A percentile compares a stretch with the other conserved stretches of the same genome.
Conservation (phyloP, 2,113 vertebrate genomes). For the Heterotilapia buettikoferi region DNA sequence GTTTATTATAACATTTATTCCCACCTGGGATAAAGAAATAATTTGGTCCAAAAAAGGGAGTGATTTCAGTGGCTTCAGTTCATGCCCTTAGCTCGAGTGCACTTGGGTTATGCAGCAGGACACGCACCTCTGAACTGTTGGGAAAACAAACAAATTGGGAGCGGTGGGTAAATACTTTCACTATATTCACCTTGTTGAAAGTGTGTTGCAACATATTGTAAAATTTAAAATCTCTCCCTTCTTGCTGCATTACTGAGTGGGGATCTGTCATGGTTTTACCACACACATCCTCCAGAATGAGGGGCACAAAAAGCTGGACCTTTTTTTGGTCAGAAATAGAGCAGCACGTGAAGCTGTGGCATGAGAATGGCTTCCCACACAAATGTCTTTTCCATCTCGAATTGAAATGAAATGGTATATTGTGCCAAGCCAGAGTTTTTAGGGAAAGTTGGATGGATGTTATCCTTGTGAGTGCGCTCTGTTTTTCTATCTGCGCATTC, state of each 20-base stretch:
- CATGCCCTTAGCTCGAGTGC: neutral
- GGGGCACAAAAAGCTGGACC: neutral
- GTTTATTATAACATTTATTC: neutral
- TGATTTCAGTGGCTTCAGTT: neutral
- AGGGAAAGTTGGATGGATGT: conserved; percentile 14
- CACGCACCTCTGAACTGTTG: neutral
- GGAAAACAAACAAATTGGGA: neutral
- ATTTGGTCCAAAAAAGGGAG: neutral
- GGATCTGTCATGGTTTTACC: neutral
- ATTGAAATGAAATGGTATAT: conserved; percentile 24
- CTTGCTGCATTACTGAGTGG: neutral
- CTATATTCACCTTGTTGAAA: neutral
- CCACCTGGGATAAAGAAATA: neutral
- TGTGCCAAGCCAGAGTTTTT: conserved; percentile 36
- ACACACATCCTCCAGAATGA: neutral
- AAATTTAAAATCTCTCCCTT: neutral
- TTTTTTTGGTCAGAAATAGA: conserved; percentile 13
- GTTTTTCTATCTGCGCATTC: conserved; percentile 14
- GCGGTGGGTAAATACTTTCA: neutral
- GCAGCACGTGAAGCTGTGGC: conserved; percentile 20
- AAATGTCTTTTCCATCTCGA: conserved; percentile 50
- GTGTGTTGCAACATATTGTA: neutral
- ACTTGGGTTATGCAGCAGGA: neutral
- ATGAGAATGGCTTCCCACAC: conserved; percentile 8
- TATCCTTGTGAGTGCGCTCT: neutral